Base-by-base conservation (phyloP, 1,140 invertebrate species). In the Steinernema khuongi region DNA sequence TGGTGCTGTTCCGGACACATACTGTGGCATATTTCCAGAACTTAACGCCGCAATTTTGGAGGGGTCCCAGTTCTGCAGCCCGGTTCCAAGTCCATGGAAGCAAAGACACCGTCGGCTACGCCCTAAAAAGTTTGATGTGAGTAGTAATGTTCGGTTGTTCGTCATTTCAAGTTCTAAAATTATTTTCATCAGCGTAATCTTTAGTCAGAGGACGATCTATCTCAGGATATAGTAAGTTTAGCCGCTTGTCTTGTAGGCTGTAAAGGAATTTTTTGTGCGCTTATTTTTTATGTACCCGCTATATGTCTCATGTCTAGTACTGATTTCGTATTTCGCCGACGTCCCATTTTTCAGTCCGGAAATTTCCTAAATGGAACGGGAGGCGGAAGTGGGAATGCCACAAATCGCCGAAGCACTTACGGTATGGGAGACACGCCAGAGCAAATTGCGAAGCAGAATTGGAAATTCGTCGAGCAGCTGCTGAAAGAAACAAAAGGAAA, bases 381-480 rank as follows among this genome's bases (percentile, higher is more conserved):
- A 14, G 19, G 19, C 11, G 50, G 50, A 11, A 26, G 19, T 60
- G 50, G 7, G 22, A 26, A 26, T 22, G 11, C 50, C 11, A 60
- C 50, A 22, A 60, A 60, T 26, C 11, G 50, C 11, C 50, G 50
- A 22, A 60, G 50, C 50, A 60, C 50, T 14, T 60, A 60, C 19
- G 50, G 50, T 14, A 67, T 77, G 60, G 71, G 30, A 14, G 77
- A 77, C 32, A 69, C 74, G 4, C 82, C 81, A 14, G 74, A 81
- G 14, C 82, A 83, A n/a, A 84, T 88, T 78, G 94, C 93, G n/a
- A 94, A 97, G 86, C 94, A 97, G 86, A 97, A 99, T 87, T 96
- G 94, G 91, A 94, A 93, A 43, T 99, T 99, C 88, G 94, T 99
- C 22, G 94, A 98, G 84, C 94, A 95, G 83, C 88, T 99, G 76